Base-by-base conservation (phyloP, 2,888 invertebrate genomes). In the Caenorhabditis sinica region DNA sequence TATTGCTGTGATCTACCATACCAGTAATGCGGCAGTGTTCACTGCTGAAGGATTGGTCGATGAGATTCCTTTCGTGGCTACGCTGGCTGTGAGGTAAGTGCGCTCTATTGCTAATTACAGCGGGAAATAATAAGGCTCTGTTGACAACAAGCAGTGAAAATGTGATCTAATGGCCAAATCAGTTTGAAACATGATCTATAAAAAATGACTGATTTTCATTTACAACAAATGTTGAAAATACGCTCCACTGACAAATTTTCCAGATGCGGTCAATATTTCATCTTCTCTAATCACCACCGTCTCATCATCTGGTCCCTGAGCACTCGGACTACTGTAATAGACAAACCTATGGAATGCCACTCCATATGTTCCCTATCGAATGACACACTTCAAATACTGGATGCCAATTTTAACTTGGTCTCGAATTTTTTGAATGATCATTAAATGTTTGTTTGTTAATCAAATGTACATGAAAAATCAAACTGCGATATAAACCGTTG, bases 261-360 rank as follows among this genome's bases (percentile, higher is more conserved):
- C 75, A 84, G 77, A 85, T 81, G 81, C 33, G 85, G 85, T 17
- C 63, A 20, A 8, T 82, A 68, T 23, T 77, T 85, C 51, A 56
- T 77, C 17, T 85, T 85, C 65, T 81, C 81, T 45, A 56, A 85
- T 20, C 33, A 30, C 23, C 68, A 53, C 17, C 85, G 81, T n/a
- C 56, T 85, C 1, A 28, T 82, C 28, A 60, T 85, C 17, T 85
- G 85, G 85, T 82, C 81, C 0, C 15, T 56, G 25, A 66, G 36
- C n/a, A 81, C 68, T 4, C 60, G 65, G 2, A 68, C 72, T 13
- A 51, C 68, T 15, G 71, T 71, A 1, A 49, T 81, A 40, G 81
- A 85, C 45, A 68, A 71, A 15, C 53, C 25, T 4, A n/a, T 81
- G 40, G 51, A 60, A 17, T 77, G 76, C 20, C 66, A 56, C 9